Base-by-base conservation (phyloP, 2,797 vertebrate genomes). In the Sternarchorhynchus goeldii region DNA sequence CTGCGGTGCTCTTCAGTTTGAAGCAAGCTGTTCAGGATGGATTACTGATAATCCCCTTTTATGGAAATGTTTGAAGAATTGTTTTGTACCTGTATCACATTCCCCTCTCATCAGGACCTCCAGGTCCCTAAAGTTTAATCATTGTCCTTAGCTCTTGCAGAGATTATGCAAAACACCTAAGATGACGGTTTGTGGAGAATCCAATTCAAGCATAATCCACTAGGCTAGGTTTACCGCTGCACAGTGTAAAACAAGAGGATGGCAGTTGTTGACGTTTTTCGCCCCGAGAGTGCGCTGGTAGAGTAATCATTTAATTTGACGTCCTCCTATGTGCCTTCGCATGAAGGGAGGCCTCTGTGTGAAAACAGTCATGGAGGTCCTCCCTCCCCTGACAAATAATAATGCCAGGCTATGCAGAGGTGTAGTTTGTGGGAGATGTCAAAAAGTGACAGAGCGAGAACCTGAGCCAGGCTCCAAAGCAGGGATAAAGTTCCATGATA, bases 361-460 rank as follows among this genome's bases (percentile, higher is more conserved):
- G 62, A 73, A 70, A 76, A 18, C 25, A 58, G 16, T 32, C 36
- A 10, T 74, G 72, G 82, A 34, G 65, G 34, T 80, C n/a, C 59
- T 73, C 65, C 18, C 45, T 16, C 79, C 73, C 36, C 67, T 90
- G 88, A 91, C 88, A 90, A 84, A 77, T 80, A 87, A 86, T 85
- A 80, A 88, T 82, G 91, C 78, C 75, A 84, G 70, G 81, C 86
- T 83, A 86, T 92, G 85, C 87, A 1, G 77, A 90, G 89, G 83
- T 91, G 86, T 87, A 88, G 88, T 87, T 88, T 88, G 88, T 67
- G 32, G 82, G 87, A 90, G 81, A 78, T 90, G 92, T 92, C 91
- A 92, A 82, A 85, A 89, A 88, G 90, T 92, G 91, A 92, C 91
- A 92, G 88, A 77, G 81, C 91, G 87, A 86, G 88, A 90, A 92